phyloP scores from a whole-genome alignment of 2,113 vertebrate species.

The Centrocercus urophasianus region DNA sequence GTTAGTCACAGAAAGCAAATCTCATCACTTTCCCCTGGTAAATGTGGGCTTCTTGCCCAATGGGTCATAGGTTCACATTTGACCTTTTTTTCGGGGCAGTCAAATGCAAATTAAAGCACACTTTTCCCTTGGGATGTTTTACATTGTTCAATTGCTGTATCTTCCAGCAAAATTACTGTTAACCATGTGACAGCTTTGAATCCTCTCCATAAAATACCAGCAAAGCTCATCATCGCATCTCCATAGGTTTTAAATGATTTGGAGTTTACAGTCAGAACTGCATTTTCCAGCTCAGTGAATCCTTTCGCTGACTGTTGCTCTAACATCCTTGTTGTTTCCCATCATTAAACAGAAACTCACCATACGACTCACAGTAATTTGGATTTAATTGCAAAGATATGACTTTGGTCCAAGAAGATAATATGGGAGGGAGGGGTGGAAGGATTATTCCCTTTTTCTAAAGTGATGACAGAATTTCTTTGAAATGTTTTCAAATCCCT shows the following conservation, averaged over 20 bases:
- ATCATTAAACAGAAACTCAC: constrained; percentile 56
- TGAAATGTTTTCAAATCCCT: constrained; percentile 7
- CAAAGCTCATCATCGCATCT: constrained; percentile 57
- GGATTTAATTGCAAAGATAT: constrained; percentile 47
- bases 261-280: constrained; percentile 63
- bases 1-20: background rate
- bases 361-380: constrained; percentile 34
- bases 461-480: background rate
- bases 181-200: constrained; percentile 60
- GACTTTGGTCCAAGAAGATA: constrained; percentile 34
- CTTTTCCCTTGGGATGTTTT: background rate
- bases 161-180: constrained; percentile 65
- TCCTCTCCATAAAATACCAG: constrained; percentile 12
- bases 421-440: background rate
- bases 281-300: constrained; percentile 75
- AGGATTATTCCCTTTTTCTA: background rate
- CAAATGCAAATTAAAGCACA: background rate
- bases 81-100: background rate
- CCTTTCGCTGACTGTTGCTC: constrained; percentile 51
- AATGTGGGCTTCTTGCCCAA: background rate
- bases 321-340: constrained; percentile 59
- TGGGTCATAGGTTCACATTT: background rate
- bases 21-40: background rate
- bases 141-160: constrained; percentile 16
- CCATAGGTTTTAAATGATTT: constrained; percentile 66